Percentiles rank a stretch among this genome's conserved stretches.
phyloP scores from a whole-genome alignment of 2,113 vertebrate species.

The Oryzias woworae region DNA sequence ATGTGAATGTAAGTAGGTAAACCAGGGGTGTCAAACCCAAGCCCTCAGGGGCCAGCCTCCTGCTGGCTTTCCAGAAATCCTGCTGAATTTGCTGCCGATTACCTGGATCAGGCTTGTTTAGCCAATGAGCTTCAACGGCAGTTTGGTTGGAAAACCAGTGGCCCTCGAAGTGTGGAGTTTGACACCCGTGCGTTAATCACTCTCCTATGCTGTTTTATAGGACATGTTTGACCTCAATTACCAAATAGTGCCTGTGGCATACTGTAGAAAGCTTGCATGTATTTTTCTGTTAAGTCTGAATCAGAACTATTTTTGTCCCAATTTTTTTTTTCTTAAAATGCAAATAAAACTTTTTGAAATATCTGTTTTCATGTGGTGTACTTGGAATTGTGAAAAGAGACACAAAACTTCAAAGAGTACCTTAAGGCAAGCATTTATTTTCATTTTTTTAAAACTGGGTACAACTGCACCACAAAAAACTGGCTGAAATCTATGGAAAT shows the following conservation, averaged over 20 bases:
- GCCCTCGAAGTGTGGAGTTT: too few species aligned
- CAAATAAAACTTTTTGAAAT: conserved; percentile 65
- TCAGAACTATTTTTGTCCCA: background rate
- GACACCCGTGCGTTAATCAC: background rate
- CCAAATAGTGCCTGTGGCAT: conserved; percentile 57
- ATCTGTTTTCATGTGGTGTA: conserved; percentile 13
- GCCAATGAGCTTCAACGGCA: too few species aligned
- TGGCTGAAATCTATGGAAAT: conserved; percentile 67
- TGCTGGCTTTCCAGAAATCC: too few species aligned
- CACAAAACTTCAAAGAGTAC: conserved; percentile 41
- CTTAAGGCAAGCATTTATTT: conserved; percentile 89
- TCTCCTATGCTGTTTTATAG: background rate
- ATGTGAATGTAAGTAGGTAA: background rate
- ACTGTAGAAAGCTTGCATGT: background rate
- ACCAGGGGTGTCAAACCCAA: too few species aligned
- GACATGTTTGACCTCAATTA: background rate
- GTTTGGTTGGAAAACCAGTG: too few species aligned
- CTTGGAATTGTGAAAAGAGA: conserved; percentile 8
- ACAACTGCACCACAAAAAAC: conserved; percentile 75
- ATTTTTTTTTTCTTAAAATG: conserved; percentile 44
- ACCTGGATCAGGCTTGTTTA: too few species aligned
- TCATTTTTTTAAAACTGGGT: conserved; percentile 58
- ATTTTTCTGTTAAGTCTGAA: background rate
- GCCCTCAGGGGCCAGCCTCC: too few species aligned
- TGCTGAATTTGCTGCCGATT: too few species aligned